Base-by-base conservation (phyloP, 37 sponge, comb jelly and placozoan species). In the Aplysina aerophoba region DNA sequence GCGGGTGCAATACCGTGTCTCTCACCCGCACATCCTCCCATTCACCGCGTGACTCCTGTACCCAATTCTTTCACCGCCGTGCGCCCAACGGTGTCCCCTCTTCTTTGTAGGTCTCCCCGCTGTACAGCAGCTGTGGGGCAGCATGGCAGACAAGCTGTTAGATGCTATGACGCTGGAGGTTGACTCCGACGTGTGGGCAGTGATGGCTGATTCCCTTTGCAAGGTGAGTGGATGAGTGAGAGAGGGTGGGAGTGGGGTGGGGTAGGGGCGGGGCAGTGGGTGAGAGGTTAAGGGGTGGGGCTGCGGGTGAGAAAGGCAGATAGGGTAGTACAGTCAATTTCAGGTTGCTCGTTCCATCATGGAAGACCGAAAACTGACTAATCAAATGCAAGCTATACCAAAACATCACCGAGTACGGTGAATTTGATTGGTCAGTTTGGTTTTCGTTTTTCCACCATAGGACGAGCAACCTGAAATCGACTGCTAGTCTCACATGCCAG, bases 151-250 rank as follows among this genome's bases (percentile, higher is more conserved):
- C 34, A 93, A 96, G 57, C 71, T 99, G 44, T 78, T 96, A 27
- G 93, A 96, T 85, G 93, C 95, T 35, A 89, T 98, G 34, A 79
- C 81, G 17, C 63, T 91, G 39, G 99, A 98, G 63, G 93, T 95
- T 57, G 99, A 98, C 71, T 59, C 90, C 20, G 99, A 98, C 17
- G 92, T 92, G 44, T 79, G 85, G 74, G 90, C 80, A 59, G 85
- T 95, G 22, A 95, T 95, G 96, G 88, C 91, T 59, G 91, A 91
- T 44, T 96, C 93, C 17, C 83, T 93, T 35, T 93, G 91, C 54
- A 92, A 88, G 85, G 94, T 93, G 59, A n/a, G 80, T 53, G 34
- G 17, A 6, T 6, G 2, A 8, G 4, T 27, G 71, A 12, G 71
- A 12, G 71, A 30, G 66, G 22, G 66, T 65, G 66, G 22, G 66